Percentiles rank a stretch among this genome's conserved stretches.
These are phyloP conservation scores for Drosophila ercepeae DNA, from an alignment of 1,140 invertebrate genomes.

Conservation along the genomic window DNA sequence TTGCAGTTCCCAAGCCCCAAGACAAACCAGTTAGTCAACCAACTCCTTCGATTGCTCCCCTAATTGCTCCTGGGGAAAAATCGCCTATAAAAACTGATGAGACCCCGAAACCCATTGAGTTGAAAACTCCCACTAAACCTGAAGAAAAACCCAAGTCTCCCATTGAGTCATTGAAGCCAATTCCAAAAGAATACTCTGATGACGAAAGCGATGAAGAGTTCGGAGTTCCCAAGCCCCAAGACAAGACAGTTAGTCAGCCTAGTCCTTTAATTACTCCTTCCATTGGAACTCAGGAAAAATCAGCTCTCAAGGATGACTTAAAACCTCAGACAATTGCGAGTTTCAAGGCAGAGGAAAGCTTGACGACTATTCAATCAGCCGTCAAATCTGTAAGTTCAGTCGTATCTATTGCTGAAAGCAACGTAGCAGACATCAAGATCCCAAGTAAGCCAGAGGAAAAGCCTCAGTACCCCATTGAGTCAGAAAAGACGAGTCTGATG, in stretches of 20 bases:
- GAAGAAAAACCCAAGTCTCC: conserved; percentile 25
- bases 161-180: conserved; percentile 8
- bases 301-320: not conserved
- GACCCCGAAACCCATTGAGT: no score
- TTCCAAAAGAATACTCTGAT: conserved; percentile 16
- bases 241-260: not conserved
- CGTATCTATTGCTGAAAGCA: not conserved
- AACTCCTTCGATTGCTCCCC: not conserved
- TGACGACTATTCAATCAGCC: not conserved
- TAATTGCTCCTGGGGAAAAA: not conserved
- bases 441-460: not conserved
- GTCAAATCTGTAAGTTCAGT: not conserved
- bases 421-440: not conserved
- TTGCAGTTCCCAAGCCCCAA: not conserved
- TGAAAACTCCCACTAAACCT: not conserved
- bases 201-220: conserved; percentile 36
- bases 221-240: conserved; percentile 9
- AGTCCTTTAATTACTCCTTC: not conserved
- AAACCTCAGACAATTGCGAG: not conserved
- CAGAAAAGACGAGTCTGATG: not conserved
- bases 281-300: conserved; percentile 1
- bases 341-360: conserved; percentile 3
- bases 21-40: not conserved
- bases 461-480: not conserved
- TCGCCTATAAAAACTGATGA: not conserved